Base-by-base conservation (phyloP, 2,888 invertebrate genomes). In the Agrochola circellaris region DNA sequence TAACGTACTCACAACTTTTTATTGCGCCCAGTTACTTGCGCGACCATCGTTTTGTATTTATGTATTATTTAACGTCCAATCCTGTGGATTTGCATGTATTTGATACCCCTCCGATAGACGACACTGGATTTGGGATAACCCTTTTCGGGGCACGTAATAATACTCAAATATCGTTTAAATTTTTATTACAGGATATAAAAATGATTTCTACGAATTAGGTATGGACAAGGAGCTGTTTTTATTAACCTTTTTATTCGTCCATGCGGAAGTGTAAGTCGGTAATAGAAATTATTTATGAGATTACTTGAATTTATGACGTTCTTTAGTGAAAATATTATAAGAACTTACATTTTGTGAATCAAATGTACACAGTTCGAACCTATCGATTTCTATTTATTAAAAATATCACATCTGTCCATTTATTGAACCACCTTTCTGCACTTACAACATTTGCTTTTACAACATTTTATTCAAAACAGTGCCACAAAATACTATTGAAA, bases 51-150 rank as follows among this genome's bases (percentile, higher is more conserved):
- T 89, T 91, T 90, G 91, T 92, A 93, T 94, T 94, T 95, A 95
- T 95, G 93, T 94, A 95, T 95, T 95, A 96, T 95, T 95, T 95
- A 95, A 95, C 93, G 93, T 92, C 90, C 92, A 91, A 84, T 90
- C 90, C 87, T 83, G 87, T 91, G 93, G 94, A 95, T 95, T 94
- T 95, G 95, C 94, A 93, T 94, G 92, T 93, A 94, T 94, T 94
- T 92, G 88, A 89, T 90, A 88, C 87, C 90, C 88, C 84, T 88
- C 78, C 82, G 79, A 88, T 89, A 86, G 89, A 85, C 86, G 87
- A 87, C 87, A 90, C 89, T 91, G 91, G 90, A 91, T 93, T 93
- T 87, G 85, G 90, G 90, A 87, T 86, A 89, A 90, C 92, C 91
- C 89, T 91, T 92, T 92, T 90, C 81, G 85, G 90, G 89, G 81